phyloP scores from a whole-genome alignment of 2,113 vertebrate species.

The Etia nguti region DNA sequence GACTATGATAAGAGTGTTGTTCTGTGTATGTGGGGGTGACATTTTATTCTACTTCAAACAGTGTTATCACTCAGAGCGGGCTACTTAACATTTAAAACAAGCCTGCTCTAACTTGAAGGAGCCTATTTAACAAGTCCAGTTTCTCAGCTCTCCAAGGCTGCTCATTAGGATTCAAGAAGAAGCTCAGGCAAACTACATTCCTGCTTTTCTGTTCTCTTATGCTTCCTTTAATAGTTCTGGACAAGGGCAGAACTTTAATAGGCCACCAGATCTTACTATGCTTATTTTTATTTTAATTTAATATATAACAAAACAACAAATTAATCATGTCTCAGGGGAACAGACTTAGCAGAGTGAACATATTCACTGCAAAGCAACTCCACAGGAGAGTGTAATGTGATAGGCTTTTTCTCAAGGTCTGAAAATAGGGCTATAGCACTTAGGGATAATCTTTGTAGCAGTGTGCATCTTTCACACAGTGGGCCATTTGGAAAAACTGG shows the following conservation, averaged over 20 bases:
- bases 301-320: background rate
- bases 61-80: background rate
- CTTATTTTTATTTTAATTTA: background rate
- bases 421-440: conserved; percentile 13
- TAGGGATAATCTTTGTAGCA: background rate
- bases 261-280: background rate
- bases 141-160: conserved; percentile 18
- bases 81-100: conserved; percentile 23
- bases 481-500: conserved; percentile 1
- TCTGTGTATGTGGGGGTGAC: background rate
- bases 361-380: background rate
- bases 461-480: conserved; percentile 17
- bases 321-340: background rate
- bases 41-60: background rate
- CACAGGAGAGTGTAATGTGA: background rate
- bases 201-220: background rate
- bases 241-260: background rate
- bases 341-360: background rate
- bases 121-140: conserved; percentile 4
- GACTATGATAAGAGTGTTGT: background rate
- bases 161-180: conserved; percentile 55
- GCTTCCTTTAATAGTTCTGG: background rate
- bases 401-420: background rate
- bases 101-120: background rate
- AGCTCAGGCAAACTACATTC: background rate